A percentile compares a stretch with the other conserved stretches of the same genome.
phyloP scores from a whole-genome alignment of 2,797 vertebrate genomes.

The Monodelphis domestica region DNA sequence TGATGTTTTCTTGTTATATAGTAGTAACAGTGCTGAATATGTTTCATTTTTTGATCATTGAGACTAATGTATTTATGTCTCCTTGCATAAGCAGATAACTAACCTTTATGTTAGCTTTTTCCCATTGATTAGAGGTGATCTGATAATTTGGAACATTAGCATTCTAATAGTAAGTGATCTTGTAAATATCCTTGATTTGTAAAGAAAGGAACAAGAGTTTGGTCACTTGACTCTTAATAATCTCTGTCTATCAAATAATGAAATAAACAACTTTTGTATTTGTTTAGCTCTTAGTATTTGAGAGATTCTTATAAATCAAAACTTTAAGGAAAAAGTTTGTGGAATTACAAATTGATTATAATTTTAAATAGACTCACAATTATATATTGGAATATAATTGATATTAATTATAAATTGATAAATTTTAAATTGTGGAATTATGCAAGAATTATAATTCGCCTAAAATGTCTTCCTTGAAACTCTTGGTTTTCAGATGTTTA shows the following conservation, averaged over 20 bases:
- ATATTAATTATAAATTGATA: no score
- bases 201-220: not conserved
- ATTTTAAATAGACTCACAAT: no score
- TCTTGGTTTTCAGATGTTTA: not conserved
- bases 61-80: not conserved
- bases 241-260: no score
- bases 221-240: not conserved
- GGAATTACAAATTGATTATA: not conserved
- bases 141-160: not conserved
- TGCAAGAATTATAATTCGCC: not conserved
- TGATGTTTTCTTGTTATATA: not conserved
- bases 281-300: not conserved
- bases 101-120: not conserved
- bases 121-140: not conserved
- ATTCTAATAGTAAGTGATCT: not conserved
- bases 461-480: not conserved
- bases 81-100: not conserved
- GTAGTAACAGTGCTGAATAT: not conserved
- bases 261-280: no score
- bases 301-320: not conserved
- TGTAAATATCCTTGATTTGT: not conserved
- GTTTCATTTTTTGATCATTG: not conserved
- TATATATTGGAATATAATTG: no score
- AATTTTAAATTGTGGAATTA: not conserved
- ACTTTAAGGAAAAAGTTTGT: not conserved